phyloP scores from a whole-genome alignment of 2,113 vertebrate genomes.

The Phylloscopus trochiloides region DNA sequence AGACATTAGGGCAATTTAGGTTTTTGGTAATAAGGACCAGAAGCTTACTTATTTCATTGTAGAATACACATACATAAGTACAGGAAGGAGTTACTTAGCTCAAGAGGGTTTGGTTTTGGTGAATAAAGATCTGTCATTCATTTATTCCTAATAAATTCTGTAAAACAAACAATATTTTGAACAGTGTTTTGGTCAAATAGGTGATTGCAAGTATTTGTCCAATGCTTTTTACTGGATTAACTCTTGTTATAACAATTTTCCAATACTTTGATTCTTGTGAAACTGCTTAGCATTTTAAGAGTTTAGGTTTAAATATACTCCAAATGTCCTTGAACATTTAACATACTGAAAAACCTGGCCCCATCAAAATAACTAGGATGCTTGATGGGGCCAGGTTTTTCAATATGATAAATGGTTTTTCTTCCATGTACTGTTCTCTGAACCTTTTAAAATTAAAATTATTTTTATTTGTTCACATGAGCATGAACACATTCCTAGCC shows the following conservation, averaged over 20 bases:
- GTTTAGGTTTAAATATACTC: not conserved
- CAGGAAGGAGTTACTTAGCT: not conserved
- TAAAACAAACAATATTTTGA: not conserved
- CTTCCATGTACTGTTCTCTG: not conserved
- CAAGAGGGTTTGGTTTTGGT: not conserved
- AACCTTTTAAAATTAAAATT: not conserved
- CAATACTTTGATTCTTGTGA: not conserved
- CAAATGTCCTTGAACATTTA: not conserved
- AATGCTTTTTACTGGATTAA: not conserved
- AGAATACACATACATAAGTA: not conserved
- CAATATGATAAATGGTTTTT: not conserved
- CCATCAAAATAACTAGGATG: no score
- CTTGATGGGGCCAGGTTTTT: not conserved
- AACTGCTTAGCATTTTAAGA: not conserved
- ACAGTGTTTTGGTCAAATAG: not conserved
- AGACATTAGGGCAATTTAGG: not conserved
- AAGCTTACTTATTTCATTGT: not conserved
- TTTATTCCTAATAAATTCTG: not conserved
- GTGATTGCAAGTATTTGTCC: not conserved
- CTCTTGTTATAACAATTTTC: not conserved
- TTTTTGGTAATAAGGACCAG: not conserved
- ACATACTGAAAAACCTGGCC: no score
- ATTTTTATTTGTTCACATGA: not conserved
- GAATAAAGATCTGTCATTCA: not conserved
- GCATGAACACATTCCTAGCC: accelerated